Base-by-base conservation (phyloP, 2,888 invertebrate species). In the Andrena praecox region DNA sequence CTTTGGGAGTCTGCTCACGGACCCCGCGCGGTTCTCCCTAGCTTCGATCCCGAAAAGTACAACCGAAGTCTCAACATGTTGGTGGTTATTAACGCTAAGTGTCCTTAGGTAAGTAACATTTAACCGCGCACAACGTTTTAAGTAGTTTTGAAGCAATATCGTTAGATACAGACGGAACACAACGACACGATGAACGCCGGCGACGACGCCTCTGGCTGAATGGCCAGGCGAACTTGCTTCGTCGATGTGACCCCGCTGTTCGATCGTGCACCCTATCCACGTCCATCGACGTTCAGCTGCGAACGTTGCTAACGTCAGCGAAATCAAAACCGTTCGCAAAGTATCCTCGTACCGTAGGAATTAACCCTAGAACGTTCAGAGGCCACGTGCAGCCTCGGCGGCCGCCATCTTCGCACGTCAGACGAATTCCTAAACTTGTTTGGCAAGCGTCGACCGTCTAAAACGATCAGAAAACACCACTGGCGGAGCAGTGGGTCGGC, bases 41-140 rank as follows among this genome's bases (percentile, higher is more conserved):
- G 31, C 72, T 42, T 33, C 31, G 68, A 69, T 62, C 75, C 69
- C 67, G 72, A 62, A 54, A 73, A 74, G 60, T 77, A 72, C 54
- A 70, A 82, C 60, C 69, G 59, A 79, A 82, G 75, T 69, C 71
- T 72, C 66, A 33, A 56, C 68, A 56, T 63, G 59, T 59, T 42
- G 63, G 8, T 59, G 64, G 35, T 63, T 48, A 77, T 70, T 77
- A 73, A 82, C 68, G 82, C 72, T 71, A 75, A 75, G 83, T 84
- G 72, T 78, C 72, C 72, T 87, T 71, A 77, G 79, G 48, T 86
- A 81, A 87, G 74, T 77, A 85, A 72, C 78, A 77, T 87, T 83
- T 64, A 77, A 80, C 71, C 78, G 67, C 77, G 72, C 78, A 67
- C 87, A 72, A 77, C 71, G 74, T 60, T 48, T 70, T 83, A 84